phyloP scores from a whole-genome alignment of 2,797 vertebrate species.

The Clamator glandarius region DNA sequence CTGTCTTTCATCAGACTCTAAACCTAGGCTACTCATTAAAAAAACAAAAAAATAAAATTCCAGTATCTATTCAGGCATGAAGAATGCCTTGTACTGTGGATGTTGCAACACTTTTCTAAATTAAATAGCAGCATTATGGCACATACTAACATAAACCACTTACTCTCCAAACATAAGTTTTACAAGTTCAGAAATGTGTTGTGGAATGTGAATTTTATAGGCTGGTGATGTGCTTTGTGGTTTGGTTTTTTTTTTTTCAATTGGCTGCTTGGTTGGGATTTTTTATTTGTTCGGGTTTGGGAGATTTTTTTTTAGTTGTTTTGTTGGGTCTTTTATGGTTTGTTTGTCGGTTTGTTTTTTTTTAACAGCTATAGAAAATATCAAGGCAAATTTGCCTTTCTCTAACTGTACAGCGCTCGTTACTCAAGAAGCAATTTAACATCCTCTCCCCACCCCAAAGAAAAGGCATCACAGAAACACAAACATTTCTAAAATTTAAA shows the following conservation, averaged over 20 bases:
- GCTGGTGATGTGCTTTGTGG: background rate
- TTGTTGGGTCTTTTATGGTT: background rate
- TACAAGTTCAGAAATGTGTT: background rate
- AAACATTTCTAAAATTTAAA: background rate
- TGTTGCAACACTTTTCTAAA: background rate
- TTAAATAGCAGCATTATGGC: background rate
- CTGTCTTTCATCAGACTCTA: background rate
- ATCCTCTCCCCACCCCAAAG: background rate
- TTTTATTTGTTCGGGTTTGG: background rate
- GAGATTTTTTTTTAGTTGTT: background rate
- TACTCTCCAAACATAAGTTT: background rate
- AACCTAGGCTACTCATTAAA: background rate
- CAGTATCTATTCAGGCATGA: background rate
- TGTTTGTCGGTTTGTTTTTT: background rate
- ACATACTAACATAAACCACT: background rate
- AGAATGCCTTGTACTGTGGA: background rate
- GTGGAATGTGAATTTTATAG: background rate
- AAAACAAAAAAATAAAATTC: too few relatives aligned
- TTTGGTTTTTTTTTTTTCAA: background rate
- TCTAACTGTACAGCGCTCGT: background rate
- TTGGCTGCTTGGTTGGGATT: background rate
- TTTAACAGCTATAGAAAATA: background rate
- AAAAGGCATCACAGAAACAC: background rate
- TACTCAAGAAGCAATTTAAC: background rate
- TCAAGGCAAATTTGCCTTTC: background rate